phyloP scores from a whole-genome alignment of 2,797 vertebrate genomes.

The Gila robusta region DNA sequence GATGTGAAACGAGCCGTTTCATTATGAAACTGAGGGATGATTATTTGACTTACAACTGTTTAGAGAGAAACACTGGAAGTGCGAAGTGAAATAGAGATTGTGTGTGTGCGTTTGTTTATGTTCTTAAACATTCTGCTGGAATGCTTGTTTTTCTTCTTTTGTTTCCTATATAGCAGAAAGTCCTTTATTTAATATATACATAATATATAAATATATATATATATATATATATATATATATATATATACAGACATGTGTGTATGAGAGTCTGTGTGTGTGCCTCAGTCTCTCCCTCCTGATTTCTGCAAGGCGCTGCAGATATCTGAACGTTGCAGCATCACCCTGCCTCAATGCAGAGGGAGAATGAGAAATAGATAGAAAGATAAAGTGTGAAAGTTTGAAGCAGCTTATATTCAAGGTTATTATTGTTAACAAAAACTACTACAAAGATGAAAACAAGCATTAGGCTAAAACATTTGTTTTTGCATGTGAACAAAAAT shows the following conservation, averaged over 20 bases:
- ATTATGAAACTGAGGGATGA: not conserved
- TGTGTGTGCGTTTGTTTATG: conserved; percentile 10
- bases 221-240: not conserved
- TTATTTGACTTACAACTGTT: conserved; percentile 28
- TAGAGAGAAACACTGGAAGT: not conserved
- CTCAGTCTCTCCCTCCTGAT: conserved; percentile 16
- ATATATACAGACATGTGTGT: too few relatives aligned
- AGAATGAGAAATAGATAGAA: not conserved
- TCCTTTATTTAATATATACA: not conserved
- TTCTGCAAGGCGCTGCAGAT: conserved; percentile 50
- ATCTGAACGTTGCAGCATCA: conserved; percentile 40
- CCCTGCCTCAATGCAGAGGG: conserved; percentile 38
- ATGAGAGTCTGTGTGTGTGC: not conserved
- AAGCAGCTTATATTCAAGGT: not conserved
- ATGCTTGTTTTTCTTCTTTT: conserved; percentile 16
- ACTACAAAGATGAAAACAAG: not conserved
- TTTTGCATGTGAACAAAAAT: not conserved
- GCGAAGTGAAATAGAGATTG: conserved; percentile 3
- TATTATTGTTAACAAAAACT: not conserved
- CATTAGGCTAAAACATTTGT: not conserved
- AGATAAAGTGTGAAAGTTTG: conserved; percentile 22
- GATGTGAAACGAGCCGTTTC: not conserved
- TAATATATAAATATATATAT: not conserved
- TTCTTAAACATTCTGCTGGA: not conserved
- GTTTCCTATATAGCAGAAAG: not conserved